Percentiles rank a stretch among this genome's conserved stretches.
phyloP scores from a whole-genome alignment of 2,888 invertebrate species.

The Cacoxenus indagator region DNA sequence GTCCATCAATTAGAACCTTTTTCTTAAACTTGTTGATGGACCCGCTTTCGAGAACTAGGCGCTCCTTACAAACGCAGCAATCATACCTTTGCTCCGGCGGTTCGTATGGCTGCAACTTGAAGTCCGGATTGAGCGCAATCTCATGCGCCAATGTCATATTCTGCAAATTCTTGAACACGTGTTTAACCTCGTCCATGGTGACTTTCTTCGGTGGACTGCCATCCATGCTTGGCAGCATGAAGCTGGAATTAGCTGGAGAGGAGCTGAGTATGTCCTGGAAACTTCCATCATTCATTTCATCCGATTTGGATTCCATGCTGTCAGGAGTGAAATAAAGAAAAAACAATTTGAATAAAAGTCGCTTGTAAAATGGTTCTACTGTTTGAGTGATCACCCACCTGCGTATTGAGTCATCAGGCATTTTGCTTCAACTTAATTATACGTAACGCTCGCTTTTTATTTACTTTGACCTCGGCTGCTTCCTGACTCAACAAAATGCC shows the following conservation, averaged over 20 bases:
- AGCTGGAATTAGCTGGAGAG: conserved; percentile 44
- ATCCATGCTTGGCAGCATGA: conserved; percentile 68
- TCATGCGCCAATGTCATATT: conserved; percentile 98
- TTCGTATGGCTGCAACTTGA: conserved; percentile 85
- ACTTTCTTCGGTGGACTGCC: conserved; percentile 70
- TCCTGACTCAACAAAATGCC: too few relatives aligned
- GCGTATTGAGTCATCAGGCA: too few relatives aligned
- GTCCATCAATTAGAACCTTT: not conserved
- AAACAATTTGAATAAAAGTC: not conserved
- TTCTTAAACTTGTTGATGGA: too few relatives aligned
- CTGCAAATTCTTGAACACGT: conserved; percentile 71
- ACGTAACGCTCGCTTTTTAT: too few relatives aligned
- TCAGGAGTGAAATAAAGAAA: not conserved
- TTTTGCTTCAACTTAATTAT: too few relatives aligned
- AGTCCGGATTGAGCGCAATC: conserved; percentile 94
- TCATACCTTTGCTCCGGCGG: conserved; percentile 82
- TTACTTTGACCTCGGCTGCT: too few relatives aligned
- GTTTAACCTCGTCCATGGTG: conserved; percentile 67
- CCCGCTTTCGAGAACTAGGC: too few relatives aligned
- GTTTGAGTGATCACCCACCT: not conserved
- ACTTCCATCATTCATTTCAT: not conserved
- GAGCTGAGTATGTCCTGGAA: conserved; percentile 9
- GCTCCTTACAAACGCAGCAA: too few relatives aligned
- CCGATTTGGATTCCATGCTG: conserved; percentile 11
- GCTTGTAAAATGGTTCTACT: not conserved